A percentile compares a stretch with the other conserved stretches of the same genome.
Evolutionary conservation across 2,888 invertebrate species (phyloP).

Genomic region (Hydropsyche betteni): DNA sequence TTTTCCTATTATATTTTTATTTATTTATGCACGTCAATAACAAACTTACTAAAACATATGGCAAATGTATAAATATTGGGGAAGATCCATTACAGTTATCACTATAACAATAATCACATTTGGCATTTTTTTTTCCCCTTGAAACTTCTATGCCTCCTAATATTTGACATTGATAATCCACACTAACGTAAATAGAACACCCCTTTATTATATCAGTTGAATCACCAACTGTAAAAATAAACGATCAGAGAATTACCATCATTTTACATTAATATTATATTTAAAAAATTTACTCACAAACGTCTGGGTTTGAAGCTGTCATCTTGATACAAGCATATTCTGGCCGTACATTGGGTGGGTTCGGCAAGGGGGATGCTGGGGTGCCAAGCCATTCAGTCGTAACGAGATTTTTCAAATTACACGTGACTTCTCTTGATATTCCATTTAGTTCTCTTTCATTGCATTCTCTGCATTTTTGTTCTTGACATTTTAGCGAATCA

Average conservation of each 20-base stretch:
- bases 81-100: constrained; percentile 60
- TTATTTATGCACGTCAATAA: too few species aligned
- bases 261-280: background rate
- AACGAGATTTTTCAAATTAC: constrained; percentile 38
- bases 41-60: background rate
- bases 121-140: constrained; percentile 63
- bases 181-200: constrained; percentile 60
- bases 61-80: background rate
- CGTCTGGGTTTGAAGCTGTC: constrained; percentile 39
- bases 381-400: constrained; percentile 34
- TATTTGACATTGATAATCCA: constrained; percentile 62
- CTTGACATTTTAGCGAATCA: constrained; percentile 36
- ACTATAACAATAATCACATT: constrained; percentile 61
- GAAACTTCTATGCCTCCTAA: constrained; percentile 61
- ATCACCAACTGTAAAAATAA: constrained; percentile 58
- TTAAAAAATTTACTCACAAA: constrained; percentile 37
- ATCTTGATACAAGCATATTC: constrained; percentile 49
- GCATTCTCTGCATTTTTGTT: constrained; percentile 44
- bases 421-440: constrained; percentile 23
- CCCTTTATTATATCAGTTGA: constrained; percentile 62
- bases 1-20: too few species aligned
- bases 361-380: background rate
- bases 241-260: too few species aligned
- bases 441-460: background rate
- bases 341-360: constrained; percentile 1